Percentiles rank a stretch among this genome's conserved stretches.
Evolutionary conservation across 2,888 invertebrate genomes (phyloP).

Genomic region (Agapostemon virescens): DNA sequence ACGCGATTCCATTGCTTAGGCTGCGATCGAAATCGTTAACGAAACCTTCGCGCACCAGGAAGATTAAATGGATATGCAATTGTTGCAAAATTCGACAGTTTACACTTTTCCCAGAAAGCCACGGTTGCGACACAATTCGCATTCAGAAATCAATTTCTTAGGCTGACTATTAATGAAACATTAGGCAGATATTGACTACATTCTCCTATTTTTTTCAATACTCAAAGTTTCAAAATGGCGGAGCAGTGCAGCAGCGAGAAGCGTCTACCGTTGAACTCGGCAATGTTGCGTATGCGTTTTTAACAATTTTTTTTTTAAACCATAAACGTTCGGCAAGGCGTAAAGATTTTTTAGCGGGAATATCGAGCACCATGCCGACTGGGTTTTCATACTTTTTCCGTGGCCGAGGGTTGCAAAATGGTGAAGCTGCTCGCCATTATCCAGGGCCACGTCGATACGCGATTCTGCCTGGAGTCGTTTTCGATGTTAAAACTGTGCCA

Average conservation of each 20-base stretch:
- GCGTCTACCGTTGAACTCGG: not conserved
- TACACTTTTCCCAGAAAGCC: too few species aligned
- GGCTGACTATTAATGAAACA: not conserved
- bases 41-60: too few species aligned
- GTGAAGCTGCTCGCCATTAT: not conserved
- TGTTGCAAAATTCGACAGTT: too few species aligned
- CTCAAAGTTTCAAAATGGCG: not conserved
- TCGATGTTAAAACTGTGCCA: not conserved
- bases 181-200: too few species aligned
- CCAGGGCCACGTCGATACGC: not conserved
- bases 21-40: too few species aligned
- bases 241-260: not conserved
- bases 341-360: not conserved
- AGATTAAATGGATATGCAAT: too few species aligned
- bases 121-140: too few species aligned
- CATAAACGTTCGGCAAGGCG: rapidly evolving
- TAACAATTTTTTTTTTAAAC: not conserved
- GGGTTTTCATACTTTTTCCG: not conserved
- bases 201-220: not conserved
- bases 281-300: not conserved
- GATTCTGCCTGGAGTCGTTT: not conserved
- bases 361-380: not conserved
- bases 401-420: not conserved
- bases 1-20: too few species aligned
- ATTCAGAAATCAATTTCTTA: not conserved